Evolutionary conservation across 2,113 vertebrate species (phyloP).

Genomic region (Oncorhynchus clarkii): DNA sequence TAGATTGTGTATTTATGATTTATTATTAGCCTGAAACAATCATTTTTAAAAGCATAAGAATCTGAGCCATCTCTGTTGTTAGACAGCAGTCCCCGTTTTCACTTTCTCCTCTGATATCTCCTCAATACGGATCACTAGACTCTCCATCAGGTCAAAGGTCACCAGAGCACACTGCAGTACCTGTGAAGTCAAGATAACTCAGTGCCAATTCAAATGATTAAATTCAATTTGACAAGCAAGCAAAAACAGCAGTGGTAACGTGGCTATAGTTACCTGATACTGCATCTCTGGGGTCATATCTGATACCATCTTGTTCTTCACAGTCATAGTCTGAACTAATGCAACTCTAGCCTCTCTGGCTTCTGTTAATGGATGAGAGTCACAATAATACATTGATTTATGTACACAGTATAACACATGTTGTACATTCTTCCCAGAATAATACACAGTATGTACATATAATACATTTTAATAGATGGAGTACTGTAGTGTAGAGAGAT

Average conservation of each 20-base stretch:
- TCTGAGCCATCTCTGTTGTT: neutral
- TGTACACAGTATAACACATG: neutral
- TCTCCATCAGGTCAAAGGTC: conserved; percentile 96
- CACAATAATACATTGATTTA: neutral
- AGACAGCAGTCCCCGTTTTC: conserved; percentile 39
- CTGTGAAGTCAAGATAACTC: conserved; percentile 63
- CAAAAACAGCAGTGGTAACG: too few species aligned
- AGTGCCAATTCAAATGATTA: neutral
- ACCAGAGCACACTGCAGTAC: conserved; percentile 89
- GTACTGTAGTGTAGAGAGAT: neutral
- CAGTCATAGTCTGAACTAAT: conserved; percentile 51
- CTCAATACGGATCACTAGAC: conserved; percentile 86
- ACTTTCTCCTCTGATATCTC: conserved; percentile 84
- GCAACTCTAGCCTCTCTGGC: conserved; percentile 51
- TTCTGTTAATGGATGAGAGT: conserved; percentile 41
- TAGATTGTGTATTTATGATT: neutral
- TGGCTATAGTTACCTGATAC: conserved; percentile 76
- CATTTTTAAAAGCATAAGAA: neutral
- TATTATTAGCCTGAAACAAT: neutral
- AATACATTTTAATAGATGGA: neutral
- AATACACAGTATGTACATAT: neutral
- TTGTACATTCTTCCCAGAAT: neutral
- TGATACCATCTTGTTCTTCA: conserved; percentile 74
- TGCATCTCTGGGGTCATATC: conserved; percentile 82
- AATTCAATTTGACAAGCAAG: neutral